Conservation (phyloP, 2,113 vertebrate genomes). For the Oreochromis tanganicae region DNA sequence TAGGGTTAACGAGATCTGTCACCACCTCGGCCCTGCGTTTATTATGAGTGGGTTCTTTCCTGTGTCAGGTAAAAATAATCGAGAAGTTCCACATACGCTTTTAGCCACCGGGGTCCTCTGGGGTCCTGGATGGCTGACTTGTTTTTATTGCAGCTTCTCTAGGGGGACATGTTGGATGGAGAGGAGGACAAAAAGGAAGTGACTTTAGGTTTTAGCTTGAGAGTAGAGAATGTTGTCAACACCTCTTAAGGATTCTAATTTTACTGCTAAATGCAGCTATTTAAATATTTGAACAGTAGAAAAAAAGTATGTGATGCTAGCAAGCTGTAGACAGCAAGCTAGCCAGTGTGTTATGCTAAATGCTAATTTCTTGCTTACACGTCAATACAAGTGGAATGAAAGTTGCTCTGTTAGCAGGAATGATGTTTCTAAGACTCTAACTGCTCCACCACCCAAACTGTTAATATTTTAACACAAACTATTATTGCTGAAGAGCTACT, state of each 20-base stretch:
- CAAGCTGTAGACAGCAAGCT: not conserved
- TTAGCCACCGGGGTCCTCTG: conserved; percentile 25
- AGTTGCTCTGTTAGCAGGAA: not conserved
- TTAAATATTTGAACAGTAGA: not conserved
- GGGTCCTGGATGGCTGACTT: conserved; percentile 33
- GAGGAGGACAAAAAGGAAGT: conserved; percentile 37
- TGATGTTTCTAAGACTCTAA: not conserved
- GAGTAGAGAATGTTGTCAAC: conserved; percentile 20
- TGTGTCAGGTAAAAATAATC: conserved; percentile 73
- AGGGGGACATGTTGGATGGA: not conserved
- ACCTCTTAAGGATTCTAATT: conserved; percentile 16
- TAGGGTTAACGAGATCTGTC: conserved; percentile 67
- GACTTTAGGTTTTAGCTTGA: conserved; percentile 32
- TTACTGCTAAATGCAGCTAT: conserved; percentile 8
- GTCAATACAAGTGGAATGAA: not conserved
- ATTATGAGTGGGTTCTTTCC: conserved; percentile 69
- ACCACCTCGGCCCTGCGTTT: conserved; percentile 60
- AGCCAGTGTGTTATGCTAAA: not conserved
- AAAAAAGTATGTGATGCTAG: not conserved
- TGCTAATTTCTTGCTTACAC: not conserved
- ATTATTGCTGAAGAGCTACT: not conserved
- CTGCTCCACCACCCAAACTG: not conserved
- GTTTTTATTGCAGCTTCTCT: conserved; percentile 52
- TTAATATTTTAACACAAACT: not conserved
- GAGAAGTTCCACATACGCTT: conserved; percentile 24